Percentiles rank a stretch among this genome's conserved stretches.
These are phyloP conservation scores for Megaceryle maxima DNA, from an alignment of 2,113 vertebrate species.

Conservation along the genomic window DNA sequence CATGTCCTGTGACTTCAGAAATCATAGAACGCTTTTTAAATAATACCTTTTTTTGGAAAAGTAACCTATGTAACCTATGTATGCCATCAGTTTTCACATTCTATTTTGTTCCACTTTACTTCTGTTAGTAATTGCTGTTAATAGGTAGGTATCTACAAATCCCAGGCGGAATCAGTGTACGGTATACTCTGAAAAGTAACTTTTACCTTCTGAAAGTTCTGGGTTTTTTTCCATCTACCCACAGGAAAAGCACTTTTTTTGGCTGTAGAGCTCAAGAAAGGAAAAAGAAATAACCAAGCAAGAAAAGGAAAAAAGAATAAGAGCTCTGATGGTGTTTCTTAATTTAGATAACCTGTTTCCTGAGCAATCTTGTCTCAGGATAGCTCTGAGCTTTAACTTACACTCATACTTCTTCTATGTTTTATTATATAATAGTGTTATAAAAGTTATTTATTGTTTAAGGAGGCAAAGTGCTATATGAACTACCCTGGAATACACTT, in stretches of 20 bases:
- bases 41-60: neutral
- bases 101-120: neutral
- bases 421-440: neutral
- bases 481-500: neutral
- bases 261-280: neutral
- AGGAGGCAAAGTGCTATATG: neutral
- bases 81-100: neutral
- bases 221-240: neutral
- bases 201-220: neutral
- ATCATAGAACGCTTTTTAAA: neutral
- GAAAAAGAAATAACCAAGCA: neutral
- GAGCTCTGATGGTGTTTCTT: neutral
- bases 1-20: neutral
- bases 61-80: too few relatives aligned
- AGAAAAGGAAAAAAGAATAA: neutral
- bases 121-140: neutral
- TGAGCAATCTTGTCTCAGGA: neutral
- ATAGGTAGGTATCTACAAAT: neutral
- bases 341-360: constrained; percentile 9
- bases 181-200: neutral
- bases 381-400: neutral
- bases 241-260: constrained; percentile 12
- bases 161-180: neutral
- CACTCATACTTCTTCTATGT: neutral
- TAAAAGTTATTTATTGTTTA: neutral